Percentiles rank a stretch among this genome's conserved stretches.
phyloP scores from a whole-genome alignment of 92 coral and sea anemone species.

The Porites rus region DNA sequence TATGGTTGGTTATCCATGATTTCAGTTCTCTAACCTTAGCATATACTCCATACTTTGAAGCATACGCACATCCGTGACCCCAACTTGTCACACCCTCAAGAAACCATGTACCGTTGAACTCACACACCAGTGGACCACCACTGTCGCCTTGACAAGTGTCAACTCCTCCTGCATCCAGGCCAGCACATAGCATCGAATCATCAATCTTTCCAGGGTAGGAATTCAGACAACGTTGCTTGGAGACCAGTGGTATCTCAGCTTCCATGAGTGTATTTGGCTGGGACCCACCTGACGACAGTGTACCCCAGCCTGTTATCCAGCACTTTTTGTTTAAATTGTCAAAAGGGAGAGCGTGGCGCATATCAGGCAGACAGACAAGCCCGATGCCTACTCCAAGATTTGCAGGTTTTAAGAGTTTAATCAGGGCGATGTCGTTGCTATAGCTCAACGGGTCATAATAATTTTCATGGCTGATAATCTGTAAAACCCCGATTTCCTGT shows the following conservation, averaged over 20 bases:
- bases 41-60: conserved; percentile 3
- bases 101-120: conserved; percentile 5
- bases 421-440: conserved; percentile 56
- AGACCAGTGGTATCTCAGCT: conserved; percentile 25
- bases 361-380: conserved; percentile 56
- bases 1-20: background rate
- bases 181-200: conserved; percentile 49
- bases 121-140: conserved; percentile 28
- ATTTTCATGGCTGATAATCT: conserved; percentile 30
- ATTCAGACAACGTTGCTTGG: background rate
- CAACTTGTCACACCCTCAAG: conserved; percentile 31
- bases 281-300: background rate
- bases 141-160: conserved; percentile 48
- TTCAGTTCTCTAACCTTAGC: background rate
- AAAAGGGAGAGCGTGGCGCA: conserved; percentile 23
- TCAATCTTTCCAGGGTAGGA: conserved; percentile 20
- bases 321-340: conserved; percentile 10
- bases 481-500: conserved; percentile 48
- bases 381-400: conserved; percentile 36
- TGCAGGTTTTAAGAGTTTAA: conserved; percentile 51
- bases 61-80: conserved; percentile 3
- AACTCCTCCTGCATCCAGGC: conserved; percentile 44
- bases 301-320: conserved; percentile 50
- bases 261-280: conserved; percentile 9
- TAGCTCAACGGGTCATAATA: conserved; percentile 20